phyloP scores from a whole-genome alignment of 2,113 vertebrate genomes.

The Struthio camelus region DNA sequence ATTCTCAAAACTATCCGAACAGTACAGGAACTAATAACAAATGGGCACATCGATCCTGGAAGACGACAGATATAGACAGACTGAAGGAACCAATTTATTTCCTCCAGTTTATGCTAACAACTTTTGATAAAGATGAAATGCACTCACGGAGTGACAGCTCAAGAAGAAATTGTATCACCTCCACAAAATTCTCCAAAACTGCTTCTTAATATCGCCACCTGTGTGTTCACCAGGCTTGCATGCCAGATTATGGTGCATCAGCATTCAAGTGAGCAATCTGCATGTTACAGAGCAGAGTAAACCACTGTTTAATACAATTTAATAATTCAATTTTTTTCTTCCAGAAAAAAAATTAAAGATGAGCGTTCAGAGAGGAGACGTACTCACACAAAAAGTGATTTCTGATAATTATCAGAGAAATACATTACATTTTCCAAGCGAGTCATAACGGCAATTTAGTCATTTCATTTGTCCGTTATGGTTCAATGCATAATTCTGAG shows the following conservation, averaged over 20 bases:
- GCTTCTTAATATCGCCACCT: background rate
- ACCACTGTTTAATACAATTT: background rate
- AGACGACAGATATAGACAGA: background rate
- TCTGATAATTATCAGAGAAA: background rate
- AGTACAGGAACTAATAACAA: background rate
- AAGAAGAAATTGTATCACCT: background rate
- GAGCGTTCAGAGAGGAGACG: background rate
- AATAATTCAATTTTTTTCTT: background rate
- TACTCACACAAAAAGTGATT: background rate
- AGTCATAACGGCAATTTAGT: background rate
- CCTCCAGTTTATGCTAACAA: background rate
- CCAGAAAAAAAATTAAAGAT: background rate
- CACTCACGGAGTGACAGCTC: background rate
- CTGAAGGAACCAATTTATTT: background rate
- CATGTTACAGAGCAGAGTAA: fast-evolving
- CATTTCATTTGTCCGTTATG: background rate
- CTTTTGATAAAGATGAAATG: background rate
- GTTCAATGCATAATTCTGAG: background rate
- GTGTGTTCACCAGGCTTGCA: too few relatives aligned
- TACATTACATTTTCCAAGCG: background rate
- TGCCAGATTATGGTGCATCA: too few relatives aligned
- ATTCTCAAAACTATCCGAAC: background rate
- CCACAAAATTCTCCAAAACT: background rate
- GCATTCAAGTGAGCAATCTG: background rate
- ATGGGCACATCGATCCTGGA: background rate